phyloP scores from a whole-genome alignment of 1,140 invertebrate species.

The Ceratina australensis region DNA sequence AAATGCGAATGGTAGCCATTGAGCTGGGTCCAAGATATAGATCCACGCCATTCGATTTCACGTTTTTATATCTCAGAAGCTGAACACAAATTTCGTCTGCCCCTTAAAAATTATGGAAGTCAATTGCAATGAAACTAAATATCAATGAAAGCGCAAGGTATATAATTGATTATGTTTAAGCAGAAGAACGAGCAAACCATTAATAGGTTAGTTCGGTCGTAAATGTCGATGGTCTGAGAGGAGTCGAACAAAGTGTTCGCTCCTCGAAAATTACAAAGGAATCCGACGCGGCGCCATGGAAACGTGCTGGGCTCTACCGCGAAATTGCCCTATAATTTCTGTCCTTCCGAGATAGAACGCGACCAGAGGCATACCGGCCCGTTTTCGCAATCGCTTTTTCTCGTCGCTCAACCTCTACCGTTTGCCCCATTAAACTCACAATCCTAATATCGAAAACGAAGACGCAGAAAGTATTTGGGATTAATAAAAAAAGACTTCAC shows the following conservation, averaged over 20 bases:
- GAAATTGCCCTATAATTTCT: conserved; percentile 45
- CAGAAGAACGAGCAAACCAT: too few species aligned
- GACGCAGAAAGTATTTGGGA: too few species aligned
- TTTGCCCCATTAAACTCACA: background rate
- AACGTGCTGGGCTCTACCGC: conserved; percentile 36
- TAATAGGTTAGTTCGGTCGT: background rate
- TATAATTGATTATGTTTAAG: too few species aligned
- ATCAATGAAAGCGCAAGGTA: too few species aligned
- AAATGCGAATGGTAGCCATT: too few species aligned
- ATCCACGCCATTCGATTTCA: too few species aligned
- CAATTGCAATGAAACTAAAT: too few species aligned
- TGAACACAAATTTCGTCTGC: too few species aligned
- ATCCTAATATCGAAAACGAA: background rate
- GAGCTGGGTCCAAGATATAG: too few species aligned
- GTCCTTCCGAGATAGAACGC: conserved; percentile 27
- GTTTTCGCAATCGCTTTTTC: conserved; percentile 22
- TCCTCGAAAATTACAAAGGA: conserved; percentile 33
- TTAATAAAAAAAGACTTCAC: too few species aligned
- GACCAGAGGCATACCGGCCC: conserved; percentile 8
- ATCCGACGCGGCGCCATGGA: conserved; percentile 41
- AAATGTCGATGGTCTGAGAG: conserved; percentile 11
- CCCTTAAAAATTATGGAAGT: too few species aligned
- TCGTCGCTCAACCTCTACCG: background rate
- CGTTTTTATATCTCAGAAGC: too few species aligned
- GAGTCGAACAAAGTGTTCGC: background rate